Conservation (phyloP, 2,888 invertebrate genomes). For the Frankliniella intonsa region DNA sequence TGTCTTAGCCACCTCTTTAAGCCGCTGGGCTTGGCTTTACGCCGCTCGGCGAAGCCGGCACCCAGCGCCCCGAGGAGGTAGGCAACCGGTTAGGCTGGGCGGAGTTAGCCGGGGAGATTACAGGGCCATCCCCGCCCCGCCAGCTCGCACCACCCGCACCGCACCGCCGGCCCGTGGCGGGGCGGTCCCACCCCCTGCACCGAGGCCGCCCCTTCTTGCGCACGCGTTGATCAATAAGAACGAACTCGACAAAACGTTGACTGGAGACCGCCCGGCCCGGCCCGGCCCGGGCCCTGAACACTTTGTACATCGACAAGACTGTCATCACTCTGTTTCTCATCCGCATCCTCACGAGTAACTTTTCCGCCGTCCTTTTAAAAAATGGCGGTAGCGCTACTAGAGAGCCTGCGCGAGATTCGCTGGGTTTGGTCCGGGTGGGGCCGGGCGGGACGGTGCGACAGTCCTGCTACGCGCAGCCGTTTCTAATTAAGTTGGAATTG, state of each 20-base stretch:
- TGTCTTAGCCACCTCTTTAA: neutral
- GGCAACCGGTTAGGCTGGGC: neutral
- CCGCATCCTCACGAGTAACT: no score
- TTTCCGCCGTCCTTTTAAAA: no score
- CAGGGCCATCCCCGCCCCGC: neutral
- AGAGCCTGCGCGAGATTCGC: neutral
- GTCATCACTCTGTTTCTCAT: no score
- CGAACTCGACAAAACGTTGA: neutral
- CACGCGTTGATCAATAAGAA: constrained; percentile 15
- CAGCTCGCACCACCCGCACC: neutral
- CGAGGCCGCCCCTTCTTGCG: neutral
- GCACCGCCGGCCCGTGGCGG: neutral
- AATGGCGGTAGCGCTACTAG: neutral
- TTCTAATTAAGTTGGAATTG: constrained; percentile 18
- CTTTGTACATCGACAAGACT: no score
- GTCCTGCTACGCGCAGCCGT: neutral
- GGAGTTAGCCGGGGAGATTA: neutral
- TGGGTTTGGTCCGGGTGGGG: neutral
- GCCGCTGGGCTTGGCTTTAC: constrained; percentile 2
- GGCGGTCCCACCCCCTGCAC: neutral
- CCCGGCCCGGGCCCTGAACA: no score
- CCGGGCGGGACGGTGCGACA: neutral
- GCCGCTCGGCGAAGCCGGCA: neutral
- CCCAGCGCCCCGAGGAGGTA: constrained; percentile 2
- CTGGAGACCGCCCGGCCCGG: no score